Conservation (phyloP, 2,113 vertebrate genomes). For the Dromaius novaehollandiae region DNA sequence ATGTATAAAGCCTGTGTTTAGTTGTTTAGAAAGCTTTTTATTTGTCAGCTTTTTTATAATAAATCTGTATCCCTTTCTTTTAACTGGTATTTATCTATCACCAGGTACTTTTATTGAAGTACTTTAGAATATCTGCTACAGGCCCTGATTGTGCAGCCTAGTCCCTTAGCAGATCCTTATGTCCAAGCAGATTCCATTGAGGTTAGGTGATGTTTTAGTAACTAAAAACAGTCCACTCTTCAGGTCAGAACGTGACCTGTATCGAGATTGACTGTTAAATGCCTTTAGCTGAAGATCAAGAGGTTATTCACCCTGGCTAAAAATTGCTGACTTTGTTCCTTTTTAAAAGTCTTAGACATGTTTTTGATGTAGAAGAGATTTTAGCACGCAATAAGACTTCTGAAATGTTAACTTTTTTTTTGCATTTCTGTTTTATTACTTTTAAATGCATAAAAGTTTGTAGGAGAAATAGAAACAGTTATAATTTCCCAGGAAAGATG, state of each 20-base stretch:
- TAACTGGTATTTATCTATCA: neutral
- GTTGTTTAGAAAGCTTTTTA: neutral
- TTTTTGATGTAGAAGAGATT: neutral
- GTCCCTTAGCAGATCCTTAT: neutral
- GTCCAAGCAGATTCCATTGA: neutral
- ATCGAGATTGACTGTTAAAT: neutral
- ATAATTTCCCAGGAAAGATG: too few species aligned
- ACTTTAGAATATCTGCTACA: neutral
- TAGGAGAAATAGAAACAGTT: neutral
- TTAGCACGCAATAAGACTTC: neutral
- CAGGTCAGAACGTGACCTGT: neutral
- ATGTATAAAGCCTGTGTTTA: neutral
- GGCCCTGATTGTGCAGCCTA: neutral
- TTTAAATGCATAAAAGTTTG: neutral
- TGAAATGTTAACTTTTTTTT: neutral
- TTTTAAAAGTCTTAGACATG: neutral
- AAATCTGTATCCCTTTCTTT: neutral
- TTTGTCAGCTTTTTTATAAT: neutral
- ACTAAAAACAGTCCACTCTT: neutral
- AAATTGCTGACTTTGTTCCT: neutral
- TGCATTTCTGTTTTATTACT: neutral
- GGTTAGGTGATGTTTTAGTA: neutral
- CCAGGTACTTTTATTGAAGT: neutral
- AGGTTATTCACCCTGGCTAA: neutral
- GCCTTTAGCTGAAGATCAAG: neutral